These are phyloP conservation scores for Gila orcuttii DNA, from an alignment of 2,113 vertebrate species.

Conservation along the genomic window DNA sequence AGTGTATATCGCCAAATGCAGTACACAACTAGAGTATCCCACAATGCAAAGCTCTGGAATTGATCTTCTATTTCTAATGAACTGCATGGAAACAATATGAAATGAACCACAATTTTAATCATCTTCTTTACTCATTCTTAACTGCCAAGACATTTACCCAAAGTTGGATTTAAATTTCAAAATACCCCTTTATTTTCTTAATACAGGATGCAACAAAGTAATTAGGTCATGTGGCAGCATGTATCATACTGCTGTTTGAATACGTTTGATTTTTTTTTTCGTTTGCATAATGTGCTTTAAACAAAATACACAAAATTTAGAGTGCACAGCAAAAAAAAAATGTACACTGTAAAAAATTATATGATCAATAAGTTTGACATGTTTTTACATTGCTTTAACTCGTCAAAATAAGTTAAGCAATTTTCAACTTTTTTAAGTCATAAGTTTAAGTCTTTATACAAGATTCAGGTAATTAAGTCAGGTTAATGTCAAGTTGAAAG, in stretches of 20 bases:
- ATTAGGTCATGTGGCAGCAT: neutral
- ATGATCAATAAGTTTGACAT: no score
- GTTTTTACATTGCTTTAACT: no score
- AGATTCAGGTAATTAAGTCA: no score
- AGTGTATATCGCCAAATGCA: neutral
- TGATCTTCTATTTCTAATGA: neutral
- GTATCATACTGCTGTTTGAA: neutral
- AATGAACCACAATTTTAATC: neutral
- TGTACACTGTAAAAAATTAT: no score
- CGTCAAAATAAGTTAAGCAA: no score
- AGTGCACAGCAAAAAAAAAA: neutral
- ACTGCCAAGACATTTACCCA: neutral
- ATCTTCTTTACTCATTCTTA: neutral
- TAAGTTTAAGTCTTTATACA: no score
- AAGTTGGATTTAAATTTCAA: neutral
- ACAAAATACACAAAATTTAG: neutral
- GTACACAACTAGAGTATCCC: neutral
- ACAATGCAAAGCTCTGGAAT: neutral
- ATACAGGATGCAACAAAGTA: neutral
- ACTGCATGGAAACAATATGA: neutral
- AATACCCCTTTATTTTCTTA: neutral
- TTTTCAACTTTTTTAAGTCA: no score
- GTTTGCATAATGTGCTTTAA: neutral
- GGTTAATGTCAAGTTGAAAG: no score
- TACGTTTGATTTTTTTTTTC: neutral